These are phyloP conservation scores for Notocelia uddmanniana DNA, from an alignment of 2,888 invertebrate species.

Conservation along the genomic window DNA sequence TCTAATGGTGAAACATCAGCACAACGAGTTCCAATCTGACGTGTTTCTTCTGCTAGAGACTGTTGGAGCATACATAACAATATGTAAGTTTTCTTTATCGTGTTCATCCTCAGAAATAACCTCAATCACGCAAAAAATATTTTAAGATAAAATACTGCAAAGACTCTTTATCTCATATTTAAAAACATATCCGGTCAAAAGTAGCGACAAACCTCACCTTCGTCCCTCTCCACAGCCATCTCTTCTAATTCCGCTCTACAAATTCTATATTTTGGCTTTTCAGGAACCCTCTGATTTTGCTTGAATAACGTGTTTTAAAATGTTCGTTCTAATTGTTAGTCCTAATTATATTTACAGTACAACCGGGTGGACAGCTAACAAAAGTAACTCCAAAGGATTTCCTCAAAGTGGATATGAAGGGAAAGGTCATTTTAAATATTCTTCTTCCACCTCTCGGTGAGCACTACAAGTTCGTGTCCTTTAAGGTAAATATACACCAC, in stretches of 20 bases:
- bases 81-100: conserved; percentile 55
- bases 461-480: conserved; percentile 56
- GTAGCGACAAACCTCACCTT: too few relatives aligned
- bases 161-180: too few relatives aligned
- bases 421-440: conserved; percentile 64
- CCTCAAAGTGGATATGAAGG: conserved; percentile 72
- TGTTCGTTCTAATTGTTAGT: background rate
- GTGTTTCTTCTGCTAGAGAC: conserved; percentile 84
- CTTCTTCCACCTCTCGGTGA: conserved; percentile 62
- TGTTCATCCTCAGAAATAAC: background rate
- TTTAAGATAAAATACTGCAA: too few relatives aligned
- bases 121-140: conserved; percentile 4
- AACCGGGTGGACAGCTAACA: conserved; percentile 51
- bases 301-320: too few relatives aligned
- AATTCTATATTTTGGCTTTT: too few relatives aligned
- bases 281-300: too few relatives aligned
- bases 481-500: conserved; percentile 55
- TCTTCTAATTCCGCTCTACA: too few relatives aligned
- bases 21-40: conserved; percentile 90
- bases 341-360: conserved; percentile 54
- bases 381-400: conserved; percentile 72
- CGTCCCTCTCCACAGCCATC: too few relatives aligned
- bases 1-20: conserved; percentile 88
- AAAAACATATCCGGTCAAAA: too few relatives aligned
- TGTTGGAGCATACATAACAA: conserved; percentile 63